phyloP scores from a whole-genome alignment of 2,797 vertebrate genomes.

The Galaxias olidus region DNA sequence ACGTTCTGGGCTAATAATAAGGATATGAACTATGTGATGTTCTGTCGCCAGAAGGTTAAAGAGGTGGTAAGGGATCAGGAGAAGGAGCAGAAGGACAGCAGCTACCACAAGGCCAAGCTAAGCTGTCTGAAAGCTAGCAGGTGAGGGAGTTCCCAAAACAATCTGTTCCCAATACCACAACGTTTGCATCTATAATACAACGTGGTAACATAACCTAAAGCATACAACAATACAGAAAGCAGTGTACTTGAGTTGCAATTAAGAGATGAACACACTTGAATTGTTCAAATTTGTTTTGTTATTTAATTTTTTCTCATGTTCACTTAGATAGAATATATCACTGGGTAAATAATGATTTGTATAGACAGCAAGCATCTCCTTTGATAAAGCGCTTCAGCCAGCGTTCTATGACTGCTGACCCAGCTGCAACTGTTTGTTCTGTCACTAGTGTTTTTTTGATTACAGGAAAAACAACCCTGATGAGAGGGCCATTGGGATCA shows the following conservation, averaged over 20 bases:
- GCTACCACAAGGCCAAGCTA: slow-evolving; percentile 76
- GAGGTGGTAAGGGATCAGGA: slow-evolving; percentile 24
- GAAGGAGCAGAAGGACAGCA: slow-evolving; percentile 70
- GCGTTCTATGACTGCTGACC: no score
- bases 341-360: no score
- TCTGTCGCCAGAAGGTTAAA: slow-evolving; percentile 81
- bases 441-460: slow-evolving; percentile 37
- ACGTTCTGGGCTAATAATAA: slow-evolving; percentile 94
- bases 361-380: no score
- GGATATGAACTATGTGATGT: slow-evolving; percentile 85
- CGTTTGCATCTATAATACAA: no score
- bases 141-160: slow-evolving; percentile 72
- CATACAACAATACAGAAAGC: no score
- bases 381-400: no score
- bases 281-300: no score
- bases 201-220: no score
- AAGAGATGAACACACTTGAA: no score
- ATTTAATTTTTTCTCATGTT: no score
- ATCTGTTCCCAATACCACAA: slow-evolving; percentile 10
- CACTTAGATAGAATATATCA: no score
- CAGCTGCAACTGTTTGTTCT: background rate
- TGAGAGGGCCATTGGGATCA: slow-evolving; percentile 43
- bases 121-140: slow-evolving; percentile 90
- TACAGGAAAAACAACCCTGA: slow-evolving; percentile 60
- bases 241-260: no score